These are phyloP conservation scores for Apoda limacodes DNA, from an alignment of 2,888 invertebrate genomes.

Conservation along the genomic window DNA sequence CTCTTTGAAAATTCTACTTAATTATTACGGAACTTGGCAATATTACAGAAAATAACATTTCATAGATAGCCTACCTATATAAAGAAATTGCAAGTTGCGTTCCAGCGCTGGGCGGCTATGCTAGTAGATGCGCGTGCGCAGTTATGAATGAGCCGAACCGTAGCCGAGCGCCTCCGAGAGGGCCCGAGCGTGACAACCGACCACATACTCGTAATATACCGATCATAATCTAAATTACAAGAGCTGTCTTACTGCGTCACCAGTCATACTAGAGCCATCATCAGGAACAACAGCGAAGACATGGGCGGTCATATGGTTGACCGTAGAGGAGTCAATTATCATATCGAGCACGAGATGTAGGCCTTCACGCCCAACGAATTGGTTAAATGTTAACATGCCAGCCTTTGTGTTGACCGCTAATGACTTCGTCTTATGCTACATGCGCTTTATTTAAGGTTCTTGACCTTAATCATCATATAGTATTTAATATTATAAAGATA, in stretches of 20 bases:
- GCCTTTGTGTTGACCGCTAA: slow-evolving; percentile 17
- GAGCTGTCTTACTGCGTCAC: slow-evolving; percentile 14
- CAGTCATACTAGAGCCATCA: slow-evolving; percentile 13
- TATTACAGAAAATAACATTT: too few relatives aligned
- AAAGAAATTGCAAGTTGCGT: too few relatives aligned
- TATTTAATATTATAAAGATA: too few relatives aligned
- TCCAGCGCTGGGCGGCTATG: slow-evolving; percentile 13
- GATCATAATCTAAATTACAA: slow-evolving; percentile 36
- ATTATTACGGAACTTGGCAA: too few relatives aligned
- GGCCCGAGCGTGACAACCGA: slow-evolving; percentile 27
- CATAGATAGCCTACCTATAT: too few relatives aligned
- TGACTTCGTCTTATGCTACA: slow-evolving; percentile 10
- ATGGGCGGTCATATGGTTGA: slow-evolving; percentile 12
- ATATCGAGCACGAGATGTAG: slow-evolving; percentile 28
- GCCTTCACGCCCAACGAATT: slow-evolving; percentile 32
- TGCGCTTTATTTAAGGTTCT: too few relatives aligned
- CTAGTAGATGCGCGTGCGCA: slow-evolving; percentile 24
- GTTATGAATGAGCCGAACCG: slow-evolving; percentile 17
- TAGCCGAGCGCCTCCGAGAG: slow-evolving; percentile 10
- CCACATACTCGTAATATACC: slow-evolving; percentile 26
- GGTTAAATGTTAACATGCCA: slow-evolving; percentile 27
- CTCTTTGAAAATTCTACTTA: too few relatives aligned
- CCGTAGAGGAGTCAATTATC: slow-evolving; percentile 21
- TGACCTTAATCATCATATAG: too few relatives aligned
- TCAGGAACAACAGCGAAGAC: slow-evolving; percentile 1